These are phyloP conservation scores for Hypomesus transpacificus DNA, from an alignment of 2,113 vertebrate species.

Conservation along the genomic window DNA sequence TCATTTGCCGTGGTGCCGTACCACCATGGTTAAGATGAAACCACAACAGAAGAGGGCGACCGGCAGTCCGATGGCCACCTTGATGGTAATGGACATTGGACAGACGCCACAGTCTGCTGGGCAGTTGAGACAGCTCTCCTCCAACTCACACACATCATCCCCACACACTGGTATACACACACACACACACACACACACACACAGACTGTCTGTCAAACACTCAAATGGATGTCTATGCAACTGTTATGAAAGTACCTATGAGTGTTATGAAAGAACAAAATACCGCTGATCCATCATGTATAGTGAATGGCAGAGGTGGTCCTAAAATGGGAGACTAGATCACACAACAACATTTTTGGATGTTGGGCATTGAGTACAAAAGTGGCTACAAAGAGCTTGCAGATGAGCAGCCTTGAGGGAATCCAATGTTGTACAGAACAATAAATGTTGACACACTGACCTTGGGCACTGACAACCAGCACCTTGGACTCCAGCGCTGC, in stretches of 20 bases:
- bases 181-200: slow-evolving; percentile 20
- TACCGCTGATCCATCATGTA: too few relatives aligned
- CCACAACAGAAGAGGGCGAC: slow-evolving; percentile 68
- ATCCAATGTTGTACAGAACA: neutral
- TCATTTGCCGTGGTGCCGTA: slow-evolving; percentile 34
- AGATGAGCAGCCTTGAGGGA: neutral
- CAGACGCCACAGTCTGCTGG: slow-evolving; percentile 75
- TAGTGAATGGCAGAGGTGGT: too few relatives aligned
- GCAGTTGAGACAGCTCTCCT: slow-evolving; percentile 72
- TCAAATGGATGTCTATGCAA: neutral
- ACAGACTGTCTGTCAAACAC: slow-evolving; percentile 12
- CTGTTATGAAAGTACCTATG: too few relatives aligned
- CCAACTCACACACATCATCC: slow-evolving; percentile 63
- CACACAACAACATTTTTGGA: neutral
- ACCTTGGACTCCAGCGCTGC: slow-evolving; percentile 73
- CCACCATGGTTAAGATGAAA: slow-evolving; percentile 74
- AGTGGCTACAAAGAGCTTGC: neutral
- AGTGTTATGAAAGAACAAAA: too few relatives aligned
- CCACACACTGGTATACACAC: slow-evolving; percentile 66
- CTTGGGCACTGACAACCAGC: slow-evolving; percentile 70
- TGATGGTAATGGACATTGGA: slow-evolving; percentile 69
- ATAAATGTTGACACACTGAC: slow-evolving; percentile 44
- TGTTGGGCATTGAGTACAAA: neutral
- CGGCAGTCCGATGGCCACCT: slow-evolving; percentile 70
- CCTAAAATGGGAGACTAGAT: too few relatives aligned